Conservation (phyloP, 37 sponge, comb jelly and placozoan genomes). For the Theonella swinhoei region DNA sequence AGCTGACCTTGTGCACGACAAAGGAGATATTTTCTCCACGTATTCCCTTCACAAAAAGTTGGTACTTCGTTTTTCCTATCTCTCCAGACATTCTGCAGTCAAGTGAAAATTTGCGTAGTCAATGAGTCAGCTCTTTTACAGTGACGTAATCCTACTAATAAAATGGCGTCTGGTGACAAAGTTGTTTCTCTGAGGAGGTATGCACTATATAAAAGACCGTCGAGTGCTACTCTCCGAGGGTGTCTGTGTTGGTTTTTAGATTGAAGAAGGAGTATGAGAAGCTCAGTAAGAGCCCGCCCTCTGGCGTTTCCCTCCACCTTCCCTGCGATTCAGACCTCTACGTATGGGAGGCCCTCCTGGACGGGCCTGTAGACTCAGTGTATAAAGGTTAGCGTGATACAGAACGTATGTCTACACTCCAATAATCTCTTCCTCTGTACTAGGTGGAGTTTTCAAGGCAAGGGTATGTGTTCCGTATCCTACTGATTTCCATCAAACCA, state of each 20-base stretch:
- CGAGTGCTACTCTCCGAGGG: neutral
- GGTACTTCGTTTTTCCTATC: conserved; percentile 12
- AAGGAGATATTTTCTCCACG: neutral
- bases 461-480: conserved; percentile 27
- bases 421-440: neutral
- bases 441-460: conserved; percentile 14
- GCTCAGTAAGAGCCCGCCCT: neutral
- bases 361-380: conserved; percentile 20
- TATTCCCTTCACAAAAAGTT: conserved; percentile 13
- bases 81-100: conserved; percentile 4
- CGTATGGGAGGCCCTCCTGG: conserved; percentile 7
- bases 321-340: conserved; percentile 19
- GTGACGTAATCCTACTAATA: neutral
- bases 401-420: neutral
- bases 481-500: neutral
- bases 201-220: neutral
- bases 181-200: neutral
- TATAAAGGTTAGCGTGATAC: neutral
- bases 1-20: conserved; percentile 19
- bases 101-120: neutral
- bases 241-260: neutral
- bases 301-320: neutral
- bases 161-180: neutral
- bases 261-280: conserved; percentile 13
- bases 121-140: neutral